Conservation (phyloP, 2,113 vertebrate genomes). For the Calyptommatus sinebrachiatus region DNA sequence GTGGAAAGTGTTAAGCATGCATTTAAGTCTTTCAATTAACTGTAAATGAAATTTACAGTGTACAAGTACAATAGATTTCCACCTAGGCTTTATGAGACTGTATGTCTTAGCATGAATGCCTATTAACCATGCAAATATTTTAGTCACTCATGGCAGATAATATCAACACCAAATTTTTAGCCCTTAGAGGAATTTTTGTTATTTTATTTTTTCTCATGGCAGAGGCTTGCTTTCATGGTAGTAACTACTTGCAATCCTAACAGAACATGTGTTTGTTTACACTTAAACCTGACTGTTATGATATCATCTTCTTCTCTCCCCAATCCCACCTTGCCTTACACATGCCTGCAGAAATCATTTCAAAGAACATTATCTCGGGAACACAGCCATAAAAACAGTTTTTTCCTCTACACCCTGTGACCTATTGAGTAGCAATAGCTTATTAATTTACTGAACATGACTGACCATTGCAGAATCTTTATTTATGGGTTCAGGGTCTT, state of each 20-base stretch:
- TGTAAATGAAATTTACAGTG: not conserved
- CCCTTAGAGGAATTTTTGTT: not conserved
- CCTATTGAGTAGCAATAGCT: not conserved
- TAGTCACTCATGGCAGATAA: not conserved
- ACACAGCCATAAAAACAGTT: not conserved
- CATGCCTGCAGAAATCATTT: not conserved
- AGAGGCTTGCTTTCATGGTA: not conserved
- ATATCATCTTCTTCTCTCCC: not conserved
- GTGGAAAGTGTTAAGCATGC: not conserved
- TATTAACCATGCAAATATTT: conserved; percentile 8
- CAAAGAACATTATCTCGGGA: not conserved
- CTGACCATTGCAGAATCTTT: not conserved
- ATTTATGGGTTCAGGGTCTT: not conserved
- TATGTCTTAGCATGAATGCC: not conserved
- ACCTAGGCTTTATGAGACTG: not conserved
- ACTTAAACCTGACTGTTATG: conserved; percentile 17
- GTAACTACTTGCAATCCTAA: not conserved
- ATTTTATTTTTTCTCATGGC: not conserved
- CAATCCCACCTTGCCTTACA: too few relatives aligned
- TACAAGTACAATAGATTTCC: not conserved
- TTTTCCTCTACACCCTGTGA: not conserved
- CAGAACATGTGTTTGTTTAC: not conserved
- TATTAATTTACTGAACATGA: not conserved
- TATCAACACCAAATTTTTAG: not conserved
- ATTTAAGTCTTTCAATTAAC: not conserved